These are phyloP conservation scores for Artibeus lituratus DNA, from an alignment of 2,797 vertebrate genomes.

Conservation along the genomic window DNA sequence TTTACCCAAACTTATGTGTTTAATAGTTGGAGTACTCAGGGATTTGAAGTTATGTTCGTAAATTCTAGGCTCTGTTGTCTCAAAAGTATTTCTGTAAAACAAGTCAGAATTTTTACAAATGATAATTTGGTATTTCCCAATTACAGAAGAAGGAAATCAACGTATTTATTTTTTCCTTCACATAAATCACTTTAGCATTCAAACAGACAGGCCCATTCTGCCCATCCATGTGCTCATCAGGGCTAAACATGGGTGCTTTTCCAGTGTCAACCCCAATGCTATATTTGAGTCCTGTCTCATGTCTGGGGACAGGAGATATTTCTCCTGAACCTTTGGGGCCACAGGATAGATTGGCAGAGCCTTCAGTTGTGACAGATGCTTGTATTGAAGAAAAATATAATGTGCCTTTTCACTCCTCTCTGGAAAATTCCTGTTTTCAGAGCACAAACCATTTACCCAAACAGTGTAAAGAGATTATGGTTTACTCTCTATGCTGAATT, in stretches of 20 bases:
- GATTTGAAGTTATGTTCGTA: neutral
- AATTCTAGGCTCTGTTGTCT: neutral
- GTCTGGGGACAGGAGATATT: conserved; percentile 23
- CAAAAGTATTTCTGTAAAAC: conserved; percentile 14
- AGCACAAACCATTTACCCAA: conserved; percentile 74
- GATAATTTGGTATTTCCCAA: conserved; percentile 2
- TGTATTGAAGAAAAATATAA: conserved; percentile 57
- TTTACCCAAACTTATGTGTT: neutral
- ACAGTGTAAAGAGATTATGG: conserved; percentile 75
- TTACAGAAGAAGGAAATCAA: neutral
- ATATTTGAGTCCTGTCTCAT: neutral
- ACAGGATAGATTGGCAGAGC: conserved; percentile 41
- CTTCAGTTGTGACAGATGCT: conserved; percentile 49
- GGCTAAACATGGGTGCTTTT: neutral
- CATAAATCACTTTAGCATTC: neutral
- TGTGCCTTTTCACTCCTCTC: conserved; percentile 68
- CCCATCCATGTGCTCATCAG: neutral
- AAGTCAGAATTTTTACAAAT: conserved; percentile 23
- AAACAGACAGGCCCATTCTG: neutral
- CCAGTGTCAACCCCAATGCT: neutral
- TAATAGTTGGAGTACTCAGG: neutral
- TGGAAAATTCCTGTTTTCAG: conserved; percentile 72
- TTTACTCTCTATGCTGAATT: conserved; percentile 77
- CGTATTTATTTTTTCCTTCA: neutral
- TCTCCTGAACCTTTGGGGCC: conserved; percentile 43